A percentile compares a stretch with the other conserved stretches of the same genome.
Evolutionary conservation across 2,888 invertebrate species (phyloP).

Genomic region (Amorpha juglandis): DNA sequence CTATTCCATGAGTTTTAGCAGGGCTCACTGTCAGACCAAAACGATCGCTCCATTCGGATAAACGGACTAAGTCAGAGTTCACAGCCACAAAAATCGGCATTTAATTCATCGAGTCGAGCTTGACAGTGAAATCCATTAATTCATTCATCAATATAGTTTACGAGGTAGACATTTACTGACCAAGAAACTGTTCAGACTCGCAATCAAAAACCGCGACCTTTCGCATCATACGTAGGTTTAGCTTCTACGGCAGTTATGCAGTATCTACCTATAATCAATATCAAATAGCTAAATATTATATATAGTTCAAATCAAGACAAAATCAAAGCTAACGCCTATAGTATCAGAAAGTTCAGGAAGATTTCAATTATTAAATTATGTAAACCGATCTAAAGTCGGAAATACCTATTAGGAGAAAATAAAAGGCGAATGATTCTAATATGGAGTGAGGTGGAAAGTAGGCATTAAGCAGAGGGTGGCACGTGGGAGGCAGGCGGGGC

Average conservation of each 20-base stretch:
- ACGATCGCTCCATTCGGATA: too few relatives aligned
- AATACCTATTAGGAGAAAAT: constrained; percentile 59
- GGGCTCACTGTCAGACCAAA: too few relatives aligned
- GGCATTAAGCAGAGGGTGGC: constrained; percentile 40
- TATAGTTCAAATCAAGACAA: not conserved
- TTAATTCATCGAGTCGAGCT: too few relatives aligned
- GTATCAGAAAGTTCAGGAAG: not conserved
- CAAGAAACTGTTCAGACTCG: too few relatives aligned
- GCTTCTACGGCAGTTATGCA: constrained; percentile 13
- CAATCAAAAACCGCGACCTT: not conserved
- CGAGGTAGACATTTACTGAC: too few relatives aligned
- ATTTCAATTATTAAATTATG: constrained; percentile 10
- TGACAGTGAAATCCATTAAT: too few relatives aligned
- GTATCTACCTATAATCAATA: too few relatives aligned
- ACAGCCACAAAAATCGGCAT: too few relatives aligned
- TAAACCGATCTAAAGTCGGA: constrained; percentile 39
- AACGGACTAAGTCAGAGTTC: too few relatives aligned
- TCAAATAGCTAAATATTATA: not conserved
- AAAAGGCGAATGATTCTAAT: constrained; percentile 53
- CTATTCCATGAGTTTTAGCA: too few relatives aligned
- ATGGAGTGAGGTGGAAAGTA: constrained; percentile 50
- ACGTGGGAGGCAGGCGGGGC: constrained; percentile 44
- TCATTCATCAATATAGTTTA: too few relatives aligned
- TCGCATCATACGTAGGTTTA: constrained; percentile 6
- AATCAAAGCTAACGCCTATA: too few relatives aligned